A percentile compares a stretch with the other conserved stretches of the same genome.
Conservation (phyloP, 2,113 vertebrate species). For the Gobio gobio region DNA sequence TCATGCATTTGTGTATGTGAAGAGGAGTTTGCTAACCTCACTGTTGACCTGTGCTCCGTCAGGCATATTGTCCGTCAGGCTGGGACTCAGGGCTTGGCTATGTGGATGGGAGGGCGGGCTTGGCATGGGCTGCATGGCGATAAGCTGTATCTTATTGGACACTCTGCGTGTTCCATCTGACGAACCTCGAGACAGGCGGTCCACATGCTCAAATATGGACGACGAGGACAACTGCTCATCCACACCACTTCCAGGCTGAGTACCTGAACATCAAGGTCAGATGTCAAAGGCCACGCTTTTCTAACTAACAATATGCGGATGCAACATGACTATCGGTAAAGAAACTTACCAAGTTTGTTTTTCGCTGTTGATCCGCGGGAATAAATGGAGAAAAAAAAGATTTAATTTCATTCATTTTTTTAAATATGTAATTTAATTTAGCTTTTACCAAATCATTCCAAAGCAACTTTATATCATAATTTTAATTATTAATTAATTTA, state of each 20-base stretch:
- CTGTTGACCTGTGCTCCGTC: conserved; percentile 87
- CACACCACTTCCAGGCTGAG: conserved; percentile 77
- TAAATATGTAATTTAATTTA: too few species aligned
- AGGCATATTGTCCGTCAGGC: conserved; percentile 81
- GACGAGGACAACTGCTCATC: conserved; percentile 90
- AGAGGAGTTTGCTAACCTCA: conserved; percentile 75
- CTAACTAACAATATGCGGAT: background rate
- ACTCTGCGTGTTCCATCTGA: conserved; percentile 84
- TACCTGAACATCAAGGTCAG: conserved; percentile 61
- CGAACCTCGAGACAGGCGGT: conserved; percentile 86
- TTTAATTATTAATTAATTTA: background rate
- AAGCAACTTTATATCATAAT: background rate
- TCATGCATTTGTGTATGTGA: background rate
- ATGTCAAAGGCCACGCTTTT: conserved; percentile 18
- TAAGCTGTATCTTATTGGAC: conserved; percentile 93
- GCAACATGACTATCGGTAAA: background rate
- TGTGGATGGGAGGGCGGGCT: conserved; percentile 70
- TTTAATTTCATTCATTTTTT: background rate
- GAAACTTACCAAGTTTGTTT: conserved; percentile 76
- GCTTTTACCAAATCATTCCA: background rate
- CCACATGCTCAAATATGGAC: conserved; percentile 96
- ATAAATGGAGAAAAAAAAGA: background rate
- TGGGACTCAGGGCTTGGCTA: conserved; percentile 67
- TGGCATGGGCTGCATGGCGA: conserved; percentile 93
- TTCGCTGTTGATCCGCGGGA: conserved; percentile 56